These are phyloP conservation scores for Drosophila carrolli DNA, from an alignment of 1,140 invertebrate species.

Conservation along the genomic window DNA sequence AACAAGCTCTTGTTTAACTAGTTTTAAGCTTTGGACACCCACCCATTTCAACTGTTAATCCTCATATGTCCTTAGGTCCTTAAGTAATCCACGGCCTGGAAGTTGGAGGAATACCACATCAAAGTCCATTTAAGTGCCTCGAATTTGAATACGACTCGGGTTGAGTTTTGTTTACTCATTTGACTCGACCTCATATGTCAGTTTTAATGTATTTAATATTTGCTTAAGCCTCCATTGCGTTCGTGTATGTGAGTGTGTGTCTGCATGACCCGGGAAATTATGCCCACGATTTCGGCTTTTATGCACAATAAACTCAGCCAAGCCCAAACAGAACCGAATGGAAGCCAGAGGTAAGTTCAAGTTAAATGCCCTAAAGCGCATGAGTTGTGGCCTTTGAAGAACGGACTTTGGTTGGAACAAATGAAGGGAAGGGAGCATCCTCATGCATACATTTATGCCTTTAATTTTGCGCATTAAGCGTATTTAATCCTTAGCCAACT, in stretches of 20 bases:
- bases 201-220: slow-evolving; percentile 82
- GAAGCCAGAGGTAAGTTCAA: slow-evolving; percentile 48
- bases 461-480: slow-evolving; percentile 82
- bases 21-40: not conserved
- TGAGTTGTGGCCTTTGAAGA: slow-evolving; percentile 70
- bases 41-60: slow-evolving; percentile 19
- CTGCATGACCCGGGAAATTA: slow-evolving; percentile 49
- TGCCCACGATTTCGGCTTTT: slow-evolving; percentile 71
- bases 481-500: slow-evolving; percentile 72
- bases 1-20: not conserved
- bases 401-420: slow-evolving; percentile 16
- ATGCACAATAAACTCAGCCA: slow-evolving; percentile 71
- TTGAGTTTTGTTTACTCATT: slow-evolving; percentile 58
- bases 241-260: slow-evolving; percentile 4
- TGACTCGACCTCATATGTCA: slow-evolving; percentile 61
- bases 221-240: slow-evolving; percentile 53
- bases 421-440: slow-evolving; percentile 20
- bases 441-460: slow-evolving; percentile 66
- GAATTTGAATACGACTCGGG: slow-evolving; percentile 60
- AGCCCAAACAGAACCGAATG: slow-evolving; percentile 32
- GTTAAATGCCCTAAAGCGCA: slow-evolving; percentile 72
- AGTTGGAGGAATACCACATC: slow-evolving; percentile 50
- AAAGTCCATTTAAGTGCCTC: slow-evolving; percentile 59
- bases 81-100: slow-evolving; percentile 25
- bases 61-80: slow-evolving; percentile 28